These are phyloP conservation scores for Netelia inedita DNA, from an alignment of 2,888 invertebrate genomes.

Conservation along the genomic window DNA sequence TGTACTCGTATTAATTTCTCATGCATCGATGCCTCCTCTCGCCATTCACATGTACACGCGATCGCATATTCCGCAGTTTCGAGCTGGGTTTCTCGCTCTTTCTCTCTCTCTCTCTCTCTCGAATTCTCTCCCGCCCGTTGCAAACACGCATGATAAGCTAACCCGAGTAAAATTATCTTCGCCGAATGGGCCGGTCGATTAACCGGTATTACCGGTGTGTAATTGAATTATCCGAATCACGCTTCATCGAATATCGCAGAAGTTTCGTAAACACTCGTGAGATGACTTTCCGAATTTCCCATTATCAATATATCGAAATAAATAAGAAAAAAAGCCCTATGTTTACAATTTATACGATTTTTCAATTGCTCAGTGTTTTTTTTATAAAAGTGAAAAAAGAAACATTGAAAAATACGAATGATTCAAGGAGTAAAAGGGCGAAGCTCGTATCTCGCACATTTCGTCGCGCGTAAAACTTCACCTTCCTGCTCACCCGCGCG, in stretches of 20 bases:
- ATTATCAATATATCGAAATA: neutral
- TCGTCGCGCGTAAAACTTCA: conserved; percentile 34
- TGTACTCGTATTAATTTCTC: conserved; percentile 42
- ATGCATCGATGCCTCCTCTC: conserved; percentile 43
- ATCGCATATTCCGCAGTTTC: conserved; percentile 26
- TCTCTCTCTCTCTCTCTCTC: conserved; percentile 21
- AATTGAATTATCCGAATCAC: conserved; percentile 60
- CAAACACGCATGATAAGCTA: conserved; percentile 38
- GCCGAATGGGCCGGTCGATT: conserved; percentile 50
- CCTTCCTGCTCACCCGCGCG: neutral
- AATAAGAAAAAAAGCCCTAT: too few relatives aligned
- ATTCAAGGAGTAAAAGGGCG: neutral
- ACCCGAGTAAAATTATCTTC: conserved; percentile 48
- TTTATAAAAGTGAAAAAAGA: too few relatives aligned
- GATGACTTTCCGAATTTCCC: neutral
- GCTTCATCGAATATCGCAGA: conserved; percentile 52
- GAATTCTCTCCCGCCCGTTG: neutral
- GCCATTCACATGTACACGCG: conserved; percentile 13
- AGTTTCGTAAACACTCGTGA: conserved; percentile 39
- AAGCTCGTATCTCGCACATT: conserved; percentile 9
- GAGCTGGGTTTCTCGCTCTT: conserved; percentile 15
- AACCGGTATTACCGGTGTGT: conserved; percentile 47
- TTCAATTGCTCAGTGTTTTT: too few relatives aligned
- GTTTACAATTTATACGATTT: too few relatives aligned
- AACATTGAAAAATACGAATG: neutral